Evolutionary conservation across 2,888 invertebrate genomes (phyloP).

Genomic region (Eustalomyia histrio): DNA sequence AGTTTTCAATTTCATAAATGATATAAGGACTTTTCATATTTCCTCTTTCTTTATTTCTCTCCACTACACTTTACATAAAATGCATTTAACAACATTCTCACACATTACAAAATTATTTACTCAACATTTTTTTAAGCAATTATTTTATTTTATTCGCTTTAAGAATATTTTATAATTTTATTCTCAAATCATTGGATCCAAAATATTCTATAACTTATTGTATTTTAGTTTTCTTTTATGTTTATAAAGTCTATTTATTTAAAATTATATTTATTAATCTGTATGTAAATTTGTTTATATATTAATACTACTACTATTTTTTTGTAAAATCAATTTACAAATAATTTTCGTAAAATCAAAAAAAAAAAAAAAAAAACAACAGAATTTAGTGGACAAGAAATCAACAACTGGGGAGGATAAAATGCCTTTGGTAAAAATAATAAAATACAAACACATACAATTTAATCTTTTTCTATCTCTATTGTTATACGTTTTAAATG

Average conservation of each 20-base stretch:
- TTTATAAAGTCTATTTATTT: slow-evolving; percentile 35
- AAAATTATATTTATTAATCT: neutral
- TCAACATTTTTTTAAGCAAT: neutral
- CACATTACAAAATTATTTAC: slow-evolving; percentile 1
- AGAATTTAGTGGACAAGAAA: slow-evolving; percentile 94
- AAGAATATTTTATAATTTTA: slow-evolving; percentile 3
- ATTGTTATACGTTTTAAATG: neutral
- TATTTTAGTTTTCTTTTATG: slow-evolving; percentile 12
- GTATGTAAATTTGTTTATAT: slow-evolving; percentile 39
- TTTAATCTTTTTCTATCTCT: slow-evolving; percentile 47
- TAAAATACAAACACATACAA: slow-evolving; percentile 32
- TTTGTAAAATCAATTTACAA: neutral
- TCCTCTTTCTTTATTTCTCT: no score
- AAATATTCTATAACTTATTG: slow-evolving; percentile 26
- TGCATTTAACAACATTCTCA: neutral
- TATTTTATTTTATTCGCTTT: slow-evolving; percentile 2
- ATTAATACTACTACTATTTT: slow-evolving; percentile 17
- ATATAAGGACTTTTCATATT: neutral
- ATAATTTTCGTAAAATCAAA: slow-evolving; percentile 29
- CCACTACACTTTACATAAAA: neutral
- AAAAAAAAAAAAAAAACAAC: slow-evolving; percentile 77
- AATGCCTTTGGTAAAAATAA: slow-evolving; percentile 91
- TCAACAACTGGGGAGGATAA: slow-evolving; percentile 93
- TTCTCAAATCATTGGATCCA: slow-evolving; percentile 14
- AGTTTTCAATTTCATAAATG: neutral